Base-by-base conservation (phyloP, 1,140 invertebrate genomes). In the Neodiprion lecontei region DNA sequence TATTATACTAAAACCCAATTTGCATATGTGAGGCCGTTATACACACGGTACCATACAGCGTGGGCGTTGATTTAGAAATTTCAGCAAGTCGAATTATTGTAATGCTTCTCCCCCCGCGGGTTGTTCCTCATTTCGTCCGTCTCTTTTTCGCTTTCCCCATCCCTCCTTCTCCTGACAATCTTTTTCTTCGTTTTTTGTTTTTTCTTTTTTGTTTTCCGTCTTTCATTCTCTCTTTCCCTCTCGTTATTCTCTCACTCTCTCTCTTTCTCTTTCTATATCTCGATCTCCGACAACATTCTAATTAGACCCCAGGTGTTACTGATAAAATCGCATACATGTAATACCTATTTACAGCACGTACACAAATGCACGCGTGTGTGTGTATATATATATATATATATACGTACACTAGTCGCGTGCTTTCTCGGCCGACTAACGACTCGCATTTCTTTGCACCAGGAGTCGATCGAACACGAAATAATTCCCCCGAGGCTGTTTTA, bases 31-130 rank as follows among this genome's bases (percentile, higher is more conserved):
- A 40, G 5, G 28, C 28, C 28, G 17, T 21, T 21, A 21, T 1
- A 21, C 17, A 21, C 17, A 21, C 17, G 17, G 17, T 21, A 21
- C 17, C 1, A 40, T 40, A 5, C 28, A 5, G 28, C 28, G 28
- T 40, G n/a, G 53, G 53, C n/a, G 53, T 61, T 61, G 53, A 61
- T 61, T 61, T 61, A 61, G 53, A 61, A 61, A 61, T 61, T 61
- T 61, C 53, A 61, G 53, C 53, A 8, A 11, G 53, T 61, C n/a
- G 11, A 61, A 61, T 61, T 61, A 61, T 61, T 8, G 53, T 8
- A n/a, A n/a, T 61, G n/a, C 50, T 10, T 21, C 17, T 21, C 17
- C 17, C 17, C 17, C 17, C 17, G 17, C 17, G 17, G 17, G 17
- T 40, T 5, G 28, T 5, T 40, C 28, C 28, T 40, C 28, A 40